phyloP scores from a whole-genome alignment of 2,888 invertebrate species.

The Diogma glabrata region DNA sequence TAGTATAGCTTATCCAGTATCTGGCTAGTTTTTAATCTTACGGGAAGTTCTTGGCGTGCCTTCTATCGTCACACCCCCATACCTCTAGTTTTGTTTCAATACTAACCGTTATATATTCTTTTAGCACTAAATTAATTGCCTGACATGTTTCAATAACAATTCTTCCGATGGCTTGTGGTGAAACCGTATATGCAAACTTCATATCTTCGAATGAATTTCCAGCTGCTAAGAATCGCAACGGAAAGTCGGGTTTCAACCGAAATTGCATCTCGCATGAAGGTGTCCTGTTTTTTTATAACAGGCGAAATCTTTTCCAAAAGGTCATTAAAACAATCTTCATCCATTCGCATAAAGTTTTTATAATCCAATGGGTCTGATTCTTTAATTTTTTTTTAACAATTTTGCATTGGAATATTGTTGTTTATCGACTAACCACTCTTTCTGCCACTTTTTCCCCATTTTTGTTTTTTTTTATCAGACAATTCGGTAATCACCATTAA shows the following conservation, averaged over 20 bases:
- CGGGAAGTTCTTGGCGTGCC: no score
- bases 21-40: no score
- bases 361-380: background rate
- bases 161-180: background rate
- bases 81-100: background rate
- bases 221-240: background rate
- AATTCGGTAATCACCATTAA: no score
- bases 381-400: slow-evolving; percentile 1
- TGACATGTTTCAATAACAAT: background rate
- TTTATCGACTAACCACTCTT: slow-evolving; percentile 1
- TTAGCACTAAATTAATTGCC: slow-evolving; percentile 6
- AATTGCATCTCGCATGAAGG: background rate
- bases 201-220: background rate
- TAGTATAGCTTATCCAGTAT: no score
- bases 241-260: background rate
- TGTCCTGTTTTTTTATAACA: background rate
- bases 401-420: background rate
- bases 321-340: slow-evolving; percentile 1
- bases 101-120: slow-evolving; percentile 1
- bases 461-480: no score
- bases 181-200: slow-evolving; percentile 4
- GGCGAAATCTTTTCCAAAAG: background rate
- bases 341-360: background rate
- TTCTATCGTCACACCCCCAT: no score
- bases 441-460: slow-evolving; percentile 1